Base-by-base conservation (phyloP, 2,888 invertebrate species). In the Harmothoe impar region DNA sequence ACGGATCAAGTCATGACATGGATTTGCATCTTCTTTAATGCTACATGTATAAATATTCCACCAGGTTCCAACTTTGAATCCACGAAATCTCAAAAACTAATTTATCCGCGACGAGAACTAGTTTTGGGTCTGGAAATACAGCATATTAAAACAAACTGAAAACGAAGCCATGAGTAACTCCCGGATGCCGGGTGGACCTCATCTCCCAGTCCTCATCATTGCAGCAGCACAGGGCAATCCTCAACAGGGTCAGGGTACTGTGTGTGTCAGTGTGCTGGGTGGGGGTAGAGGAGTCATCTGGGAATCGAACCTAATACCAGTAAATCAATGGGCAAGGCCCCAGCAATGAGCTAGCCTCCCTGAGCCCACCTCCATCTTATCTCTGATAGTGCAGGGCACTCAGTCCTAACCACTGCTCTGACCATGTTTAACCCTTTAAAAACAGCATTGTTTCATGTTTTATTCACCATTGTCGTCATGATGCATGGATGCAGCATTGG, bases 281-380 rank as follows among this genome's bases (percentile, higher is more conserved):
- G 43, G 43, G 43, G 43, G 43, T 3, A 43, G 43, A 43, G 62
- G n/a, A 62, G 23, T 62, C 62, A 62, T 62, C 62, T 62, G 62
- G 62, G 62, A 62, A 62, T 62, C 62, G 62, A 62, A 62, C 62
- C 62, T 52, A 62, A 62, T 62, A 62, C 62, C 62, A 62, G 62
- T 62, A 62, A 62, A 62, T 62, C 62, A 62, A 62, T 62, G 62
- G 62, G 62, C 62, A 62, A 3, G 62, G 62, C 62, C n/a, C 62
- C 62, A 62, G 23, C 62, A 62, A 62, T 62, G 62, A 62, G 62
- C 62, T 62, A 62, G 62, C 62, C 62, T 62, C 62, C 62, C 62
- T n/a, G 12, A 3, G n/a, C 62, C n/a, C 12, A 15, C 20, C 7
- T 62, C 62, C 20, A 62, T 62, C 62, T 62, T 62, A 62, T 62